phyloP scores from a whole-genome alignment of 2,113 vertebrate species.

The Baryphthengus martii region DNA sequence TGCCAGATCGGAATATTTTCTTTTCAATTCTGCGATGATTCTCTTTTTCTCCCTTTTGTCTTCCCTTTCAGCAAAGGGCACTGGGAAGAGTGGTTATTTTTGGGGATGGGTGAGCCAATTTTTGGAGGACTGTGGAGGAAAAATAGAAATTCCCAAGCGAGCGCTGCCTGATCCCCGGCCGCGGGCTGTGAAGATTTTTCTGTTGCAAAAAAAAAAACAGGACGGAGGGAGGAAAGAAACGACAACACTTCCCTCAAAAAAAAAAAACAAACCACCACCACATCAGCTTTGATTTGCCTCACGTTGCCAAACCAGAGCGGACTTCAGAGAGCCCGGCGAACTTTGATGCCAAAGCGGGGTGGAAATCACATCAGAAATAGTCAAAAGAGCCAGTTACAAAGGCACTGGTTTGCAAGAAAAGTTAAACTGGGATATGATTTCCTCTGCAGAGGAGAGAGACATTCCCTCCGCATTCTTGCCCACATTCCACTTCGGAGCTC shows the following conservation, averaged over 20 bases:
- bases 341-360: slow-evolving; percentile 5
- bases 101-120: not conserved
- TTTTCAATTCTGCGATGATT: not conserved
- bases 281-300: not conserved
- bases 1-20: not conserved
- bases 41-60: not conserved
- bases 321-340: not conserved
- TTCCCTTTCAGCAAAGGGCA: not conserved
- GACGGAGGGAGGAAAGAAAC: not conserved
- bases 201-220: not conserved
- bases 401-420: not conserved
- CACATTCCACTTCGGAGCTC: slow-evolving; percentile 13
- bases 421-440: slow-evolving; percentile 21
- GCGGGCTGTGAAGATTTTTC: not conserved
- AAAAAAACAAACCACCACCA: not conserved
- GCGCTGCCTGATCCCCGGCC: not conserved
- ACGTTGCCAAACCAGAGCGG: not conserved
- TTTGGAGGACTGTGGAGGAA: not conserved
- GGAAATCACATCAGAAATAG: slow-evolving; percentile 3
- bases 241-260: too few species aligned
- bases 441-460: not conserved
- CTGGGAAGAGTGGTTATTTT: not conserved
- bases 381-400: not conserved
- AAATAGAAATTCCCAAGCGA: not conserved
- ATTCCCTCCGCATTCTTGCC: slow-evolving; percentile 7